phyloP scores from a whole-genome alignment of 2,797 vertebrate genomes.

The Crenichthys baileyi region DNA sequence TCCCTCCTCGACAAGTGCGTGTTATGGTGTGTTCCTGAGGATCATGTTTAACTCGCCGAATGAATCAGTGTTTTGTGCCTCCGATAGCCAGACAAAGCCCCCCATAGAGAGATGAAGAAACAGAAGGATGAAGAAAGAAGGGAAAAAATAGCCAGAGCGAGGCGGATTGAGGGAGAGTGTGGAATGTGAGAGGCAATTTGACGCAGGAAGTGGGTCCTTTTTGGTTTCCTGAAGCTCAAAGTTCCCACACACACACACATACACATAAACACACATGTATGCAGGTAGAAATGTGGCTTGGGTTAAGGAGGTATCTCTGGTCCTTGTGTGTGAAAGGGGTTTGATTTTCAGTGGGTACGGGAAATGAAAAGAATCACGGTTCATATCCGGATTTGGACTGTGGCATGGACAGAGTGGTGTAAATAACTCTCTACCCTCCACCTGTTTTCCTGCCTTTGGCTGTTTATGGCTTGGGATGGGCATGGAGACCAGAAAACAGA shows the following conservation, averaged over 20 bases:
- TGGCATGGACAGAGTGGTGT: slow-evolving; percentile 19
- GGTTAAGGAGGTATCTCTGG: slow-evolving; percentile 59
- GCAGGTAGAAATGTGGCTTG: slow-evolving; percentile 54
- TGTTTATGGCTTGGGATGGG: slow-evolving; percentile 36
- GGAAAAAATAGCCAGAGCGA: slow-evolving; percentile 62
- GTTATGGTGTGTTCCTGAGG: slow-evolving; percentile 59
- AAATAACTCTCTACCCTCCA: slow-evolving; percentile 27
- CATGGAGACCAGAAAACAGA: slow-evolving; percentile 46
- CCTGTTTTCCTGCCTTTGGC: slow-evolving; percentile 21
- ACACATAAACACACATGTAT: slow-evolving; percentile 27
- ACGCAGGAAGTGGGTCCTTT: slow-evolving; percentile 80
- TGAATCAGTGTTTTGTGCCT: slow-evolving; percentile 83
- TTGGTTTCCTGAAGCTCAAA: slow-evolving; percentile 67
- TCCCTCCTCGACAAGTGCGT: slow-evolving; percentile 43
- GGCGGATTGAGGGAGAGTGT: slow-evolving; percentile 63
- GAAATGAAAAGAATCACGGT: slow-evolving; percentile 74
- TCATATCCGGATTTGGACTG: slow-evolving; percentile 63
- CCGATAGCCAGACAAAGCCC: slow-evolving; percentile 77
- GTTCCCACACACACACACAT: slow-evolving; percentile 52
- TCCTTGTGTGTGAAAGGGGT: slow-evolving; percentile 44
- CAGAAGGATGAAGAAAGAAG: slow-evolving; percentile 62
- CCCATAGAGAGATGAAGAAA: slow-evolving; percentile 75
- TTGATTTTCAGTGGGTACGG: slow-evolving; percentile 53
- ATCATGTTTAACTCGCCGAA: slow-evolving; percentile 74
- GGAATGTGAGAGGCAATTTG: slow-evolving; percentile 83